Evolutionary conservation across 2,113 vertebrate genomes (phyloP).

Genomic region (Bagarius yarrelli): DNA sequence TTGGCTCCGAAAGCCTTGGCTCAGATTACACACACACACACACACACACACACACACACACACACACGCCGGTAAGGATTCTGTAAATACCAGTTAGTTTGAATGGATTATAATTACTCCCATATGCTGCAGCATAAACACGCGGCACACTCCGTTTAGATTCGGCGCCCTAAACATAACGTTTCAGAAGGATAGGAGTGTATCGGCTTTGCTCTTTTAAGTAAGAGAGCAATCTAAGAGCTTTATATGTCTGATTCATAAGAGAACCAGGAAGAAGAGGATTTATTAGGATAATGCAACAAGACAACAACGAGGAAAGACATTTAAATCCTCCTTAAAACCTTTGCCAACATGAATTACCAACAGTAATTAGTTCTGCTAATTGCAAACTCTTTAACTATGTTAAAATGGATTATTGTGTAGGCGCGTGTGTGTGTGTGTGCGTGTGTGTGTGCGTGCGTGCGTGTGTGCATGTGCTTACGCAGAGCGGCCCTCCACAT

Average conservation of each 20-base stretch:
- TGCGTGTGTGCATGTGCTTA: conserved; percentile 71
- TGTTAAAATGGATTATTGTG: background rate
- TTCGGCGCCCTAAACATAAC: background rate
- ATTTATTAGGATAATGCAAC: conserved; percentile 15
- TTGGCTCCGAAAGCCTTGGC: conserved; percentile 44
- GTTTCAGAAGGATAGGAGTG: background rate
- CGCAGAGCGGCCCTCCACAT: conserved; percentile 93
- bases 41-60: too few relatives aligned
- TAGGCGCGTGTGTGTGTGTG: background rate
- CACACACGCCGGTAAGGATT: conserved; percentile 39
- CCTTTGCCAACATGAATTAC: background rate
- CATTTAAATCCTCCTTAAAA: background rate
- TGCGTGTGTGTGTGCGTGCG: background rate
- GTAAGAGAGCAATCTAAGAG: background rate
- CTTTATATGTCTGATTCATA: background rate
- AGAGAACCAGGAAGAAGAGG: background rate
- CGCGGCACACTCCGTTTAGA: background rate
- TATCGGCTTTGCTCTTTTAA: conserved; percentile 3
- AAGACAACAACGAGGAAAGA: background rate
- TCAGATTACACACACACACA: conserved; percentile 49
- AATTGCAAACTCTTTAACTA: background rate
- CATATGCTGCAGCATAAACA: conserved; percentile 35
- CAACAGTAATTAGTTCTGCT: background rate
- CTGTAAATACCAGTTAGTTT: conserved; percentile 35
- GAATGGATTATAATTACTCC: conserved; percentile 40